phyloP scores from a whole-genome alignment of 2,113 vertebrate species.

The Sinocyclocheilus rhinocerous region DNA sequence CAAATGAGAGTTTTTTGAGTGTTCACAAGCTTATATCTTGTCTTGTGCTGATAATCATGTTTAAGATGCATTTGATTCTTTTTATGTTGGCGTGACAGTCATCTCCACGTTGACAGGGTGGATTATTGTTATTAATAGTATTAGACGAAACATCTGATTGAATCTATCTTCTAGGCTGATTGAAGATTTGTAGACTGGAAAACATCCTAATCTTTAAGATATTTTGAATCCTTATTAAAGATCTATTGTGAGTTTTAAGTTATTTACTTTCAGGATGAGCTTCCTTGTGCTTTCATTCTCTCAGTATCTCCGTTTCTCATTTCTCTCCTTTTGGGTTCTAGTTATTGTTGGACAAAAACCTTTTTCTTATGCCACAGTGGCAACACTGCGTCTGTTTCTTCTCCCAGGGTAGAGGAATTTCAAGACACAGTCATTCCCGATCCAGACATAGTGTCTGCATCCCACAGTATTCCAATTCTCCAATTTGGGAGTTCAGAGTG shows the following conservation, averaged over 20 bases:
- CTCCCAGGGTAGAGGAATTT: constrained; percentile 51
- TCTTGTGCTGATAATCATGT: constrained; percentile 63
- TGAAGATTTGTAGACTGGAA: constrained; percentile 18
- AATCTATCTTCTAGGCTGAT: constrained; percentile 21
- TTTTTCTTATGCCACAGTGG: constrained; percentile 47
- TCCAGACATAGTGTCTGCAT: constrained; percentile 5
- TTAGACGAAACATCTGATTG: constrained; percentile 22
- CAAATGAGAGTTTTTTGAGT: constrained; percentile 30
- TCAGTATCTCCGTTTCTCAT: constrained; percentile 41
- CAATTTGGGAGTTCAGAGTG: constrained; percentile 1
- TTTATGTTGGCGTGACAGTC: constrained; percentile 59
- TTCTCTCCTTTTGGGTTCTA: constrained; percentile 69
- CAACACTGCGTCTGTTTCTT: constrained; percentile 56
- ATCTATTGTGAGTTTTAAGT: background rate
- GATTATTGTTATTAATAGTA: constrained; percentile 42
- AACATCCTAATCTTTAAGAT: constrained; percentile 17
- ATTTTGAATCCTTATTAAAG: background rate
- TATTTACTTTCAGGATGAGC: constrained; percentile 26
- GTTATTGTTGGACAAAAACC: constrained; percentile 67
- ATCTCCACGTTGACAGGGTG: constrained; percentile 45
- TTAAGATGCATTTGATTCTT: constrained; percentile 60
- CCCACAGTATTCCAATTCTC: background rate
- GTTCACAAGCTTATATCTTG: constrained; percentile 50
- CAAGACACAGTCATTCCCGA: constrained; percentile 47
- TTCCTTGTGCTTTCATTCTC: constrained; percentile 37